Evolutionary conservation across 1,140 invertebrate genomes (phyloP), one percentile per base, ranked within the genome.

Genomic region (Hydropsyche tenuis): DNA sequence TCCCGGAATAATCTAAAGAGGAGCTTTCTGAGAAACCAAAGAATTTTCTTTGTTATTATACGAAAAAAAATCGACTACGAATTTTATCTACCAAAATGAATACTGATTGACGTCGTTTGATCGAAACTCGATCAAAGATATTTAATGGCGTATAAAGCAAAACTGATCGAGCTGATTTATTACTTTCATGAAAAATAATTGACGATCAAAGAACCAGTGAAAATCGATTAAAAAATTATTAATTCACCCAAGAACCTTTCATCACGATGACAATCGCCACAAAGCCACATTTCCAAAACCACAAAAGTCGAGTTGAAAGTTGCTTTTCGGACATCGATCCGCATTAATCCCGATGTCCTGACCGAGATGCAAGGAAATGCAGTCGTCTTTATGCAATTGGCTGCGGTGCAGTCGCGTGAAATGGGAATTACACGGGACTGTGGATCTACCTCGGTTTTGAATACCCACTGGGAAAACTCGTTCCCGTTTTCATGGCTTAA

Each of bases 81-180:
- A 60, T 60, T 25, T 60, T 25, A 60, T 60, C 25, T 60, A 9
- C 11, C 22, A 5, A 27, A 23, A 60, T 25, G 56, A 60, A 23
- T 60, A 60, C 56, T 60, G 56, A 60, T 27, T 60, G 23, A 60
- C 56, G 56, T 60, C 56, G 18, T 25, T 60, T 60, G 56, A 60
- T 60, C 25, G 23, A 60, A 60, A 60, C 56, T 60, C 25, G 18
- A 25, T 60, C 56, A 27, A 27, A 60, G 16, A 53, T 53, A 18
- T 53, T 20, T 1, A 53, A 7, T 1, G 48, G 18, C 1, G 20
- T 16, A 6, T 53, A 18, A 18, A 53, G 16, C 9, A 16, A 53
- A 53, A 1, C 20, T 7, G 48, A 53, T 53, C 20, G 9, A 60
- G 22, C 22, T 6, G 23, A 60, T 60, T 60, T 20, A 53, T 53